A percentile compares a stretch with the other conserved stretches of the same genome.
Evolutionary conservation across 2,113 vertebrate genomes (phyloP).

Genomic region (Platysternon megacephalum): DNA sequence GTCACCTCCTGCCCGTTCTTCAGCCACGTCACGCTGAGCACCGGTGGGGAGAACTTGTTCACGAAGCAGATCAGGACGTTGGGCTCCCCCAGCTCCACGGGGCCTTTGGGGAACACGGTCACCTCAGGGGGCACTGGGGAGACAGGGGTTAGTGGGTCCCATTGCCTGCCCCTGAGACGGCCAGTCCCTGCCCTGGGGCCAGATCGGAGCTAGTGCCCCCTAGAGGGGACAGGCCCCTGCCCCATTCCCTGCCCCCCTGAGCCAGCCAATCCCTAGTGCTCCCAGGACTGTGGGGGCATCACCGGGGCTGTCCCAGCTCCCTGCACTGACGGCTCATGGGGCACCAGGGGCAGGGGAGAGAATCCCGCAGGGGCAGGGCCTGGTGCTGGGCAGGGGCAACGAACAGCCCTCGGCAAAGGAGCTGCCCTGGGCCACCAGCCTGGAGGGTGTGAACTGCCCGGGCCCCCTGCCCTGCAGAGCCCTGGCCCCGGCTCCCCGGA

Average conservation of each 20-base stretch:
- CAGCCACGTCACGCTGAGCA: constrained; percentile 58
- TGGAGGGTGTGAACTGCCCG: neutral
- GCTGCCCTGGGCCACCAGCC: accelerated
- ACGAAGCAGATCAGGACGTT: constrained; percentile 63
- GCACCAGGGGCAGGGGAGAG: neutral
- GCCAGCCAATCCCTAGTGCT: neutral
- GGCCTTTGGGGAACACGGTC: neutral
- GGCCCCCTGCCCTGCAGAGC: too few species aligned
- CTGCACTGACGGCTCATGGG: constrained; percentile 43
- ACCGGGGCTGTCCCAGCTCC: constrained; percentile 6
- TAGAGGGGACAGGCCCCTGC: too few species aligned
- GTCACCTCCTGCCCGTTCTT: constrained; percentile 23
- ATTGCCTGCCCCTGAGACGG: too few species aligned
- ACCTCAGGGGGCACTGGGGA: constrained; percentile 38
- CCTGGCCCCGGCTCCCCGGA: too few species aligned
- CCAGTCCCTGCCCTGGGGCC: neutral
- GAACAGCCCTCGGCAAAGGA: neutral
- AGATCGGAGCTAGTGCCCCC: too few species aligned
- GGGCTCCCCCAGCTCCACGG: constrained; percentile 29
- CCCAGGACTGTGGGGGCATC: neutral
- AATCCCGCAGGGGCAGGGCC: neutral
- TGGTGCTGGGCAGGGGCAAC: too few species aligned
- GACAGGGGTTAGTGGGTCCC: accelerated
- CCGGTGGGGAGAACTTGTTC: constrained; percentile 62
- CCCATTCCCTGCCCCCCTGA: too few species aligned